phyloP scores from a whole-genome alignment of 2,113 vertebrate species.

The Capreolus pygargus region DNA sequence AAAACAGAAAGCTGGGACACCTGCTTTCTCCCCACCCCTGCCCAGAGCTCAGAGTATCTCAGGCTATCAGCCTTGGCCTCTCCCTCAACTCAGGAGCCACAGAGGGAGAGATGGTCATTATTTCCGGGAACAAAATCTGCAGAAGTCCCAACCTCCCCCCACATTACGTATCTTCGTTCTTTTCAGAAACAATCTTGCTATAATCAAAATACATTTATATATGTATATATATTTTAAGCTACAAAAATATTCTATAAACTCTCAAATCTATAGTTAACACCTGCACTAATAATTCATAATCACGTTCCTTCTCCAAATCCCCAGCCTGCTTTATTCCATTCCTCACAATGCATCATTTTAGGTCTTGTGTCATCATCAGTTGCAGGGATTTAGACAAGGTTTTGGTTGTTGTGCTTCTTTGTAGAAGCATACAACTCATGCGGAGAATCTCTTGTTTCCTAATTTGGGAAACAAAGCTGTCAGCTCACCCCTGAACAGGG shows the following conservation, averaged over 20 bases:
- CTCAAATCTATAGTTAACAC: no score
- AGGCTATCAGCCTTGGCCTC: not conserved
- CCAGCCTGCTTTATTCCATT: accelerated
- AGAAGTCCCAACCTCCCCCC: not conserved
- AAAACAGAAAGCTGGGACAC: accelerated
- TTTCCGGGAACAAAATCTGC: not conserved
- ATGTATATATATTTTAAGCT: not conserved
- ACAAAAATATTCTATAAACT: not conserved
- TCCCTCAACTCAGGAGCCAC: no score
- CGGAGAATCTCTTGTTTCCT: not conserved
- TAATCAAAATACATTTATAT: not conserved
- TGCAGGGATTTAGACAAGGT: not conserved
- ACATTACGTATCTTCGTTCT: not conserved
- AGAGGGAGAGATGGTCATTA: accelerated
- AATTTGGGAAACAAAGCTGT: not conserved
- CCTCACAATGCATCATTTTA: no score
- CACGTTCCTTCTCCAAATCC: not conserved
- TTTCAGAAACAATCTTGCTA: not conserved
- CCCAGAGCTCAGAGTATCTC: not conserved
- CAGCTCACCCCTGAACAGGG: not conserved
- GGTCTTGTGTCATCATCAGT: not conserved
- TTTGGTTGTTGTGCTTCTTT: not conserved
- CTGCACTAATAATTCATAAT: accelerated
- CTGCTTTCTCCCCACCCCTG: not conserved
- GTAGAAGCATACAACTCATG: not conserved